A percentile compares a stretch with the other conserved stretches of the same genome.
Conservation (phyloP, 2,888 invertebrate species). For the Acleris holmiana region DNA sequence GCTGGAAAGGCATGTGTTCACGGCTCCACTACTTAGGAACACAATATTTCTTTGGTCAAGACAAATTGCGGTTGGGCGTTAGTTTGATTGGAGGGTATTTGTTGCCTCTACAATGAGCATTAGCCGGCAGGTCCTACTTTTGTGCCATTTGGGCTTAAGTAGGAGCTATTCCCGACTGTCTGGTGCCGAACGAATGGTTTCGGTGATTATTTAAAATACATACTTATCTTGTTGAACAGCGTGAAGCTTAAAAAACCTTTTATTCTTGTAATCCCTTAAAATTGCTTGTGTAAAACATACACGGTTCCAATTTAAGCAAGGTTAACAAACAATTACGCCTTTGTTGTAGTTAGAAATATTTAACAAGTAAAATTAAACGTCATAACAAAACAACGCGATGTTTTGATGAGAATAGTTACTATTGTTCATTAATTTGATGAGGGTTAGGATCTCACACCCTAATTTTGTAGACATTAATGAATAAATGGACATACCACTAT, state of each 20-base stretch:
- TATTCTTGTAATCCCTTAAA: too few species aligned
- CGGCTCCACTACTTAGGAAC: conserved; percentile 56
- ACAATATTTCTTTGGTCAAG: conserved; percentile 75
- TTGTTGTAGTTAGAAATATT: neutral
- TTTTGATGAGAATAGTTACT: conserved; percentile 59
- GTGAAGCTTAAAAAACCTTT: neutral
- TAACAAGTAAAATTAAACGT: conserved; percentile 16
- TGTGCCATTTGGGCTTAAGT: neutral
- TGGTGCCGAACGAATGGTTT: neutral
- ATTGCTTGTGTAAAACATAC: too few species aligned
- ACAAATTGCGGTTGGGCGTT: conserved; percentile 80
- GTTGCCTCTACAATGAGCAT: conserved; percentile 81
- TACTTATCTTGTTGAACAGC: neutral
- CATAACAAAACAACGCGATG: conserved; percentile 53
- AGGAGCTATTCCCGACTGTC: too few species aligned
- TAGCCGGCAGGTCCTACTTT: conserved; percentile 54
- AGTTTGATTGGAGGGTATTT: conserved; percentile 81
- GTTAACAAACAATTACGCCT: too few species aligned
- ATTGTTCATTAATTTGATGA: conserved; percentile 62
- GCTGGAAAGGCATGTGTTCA: conserved; percentile 18
- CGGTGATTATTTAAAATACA: neutral
- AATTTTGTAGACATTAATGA: conserved; percentile 64
- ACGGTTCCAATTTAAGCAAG: too few species aligned
- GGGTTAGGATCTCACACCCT: conserved; percentile 56
- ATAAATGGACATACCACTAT: conserved; percentile 60